Evolutionary conservation across 1,140 invertebrate genomes (phyloP).

Genomic region (Drosophila melanica): DNA sequence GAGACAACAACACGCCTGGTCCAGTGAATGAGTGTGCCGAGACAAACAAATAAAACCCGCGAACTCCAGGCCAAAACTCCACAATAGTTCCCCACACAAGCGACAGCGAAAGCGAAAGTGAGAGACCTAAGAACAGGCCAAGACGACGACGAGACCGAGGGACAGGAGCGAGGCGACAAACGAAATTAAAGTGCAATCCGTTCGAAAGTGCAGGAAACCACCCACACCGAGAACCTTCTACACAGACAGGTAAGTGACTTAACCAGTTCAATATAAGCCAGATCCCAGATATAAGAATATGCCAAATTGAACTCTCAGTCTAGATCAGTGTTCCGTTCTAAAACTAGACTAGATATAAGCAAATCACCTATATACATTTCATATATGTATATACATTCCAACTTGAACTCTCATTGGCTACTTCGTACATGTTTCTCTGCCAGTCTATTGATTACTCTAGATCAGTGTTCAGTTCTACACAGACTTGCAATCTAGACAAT

Average conservation of each 20-base stretch:
- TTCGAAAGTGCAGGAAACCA: slow-evolving; percentile 17
- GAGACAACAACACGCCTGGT: background rate
- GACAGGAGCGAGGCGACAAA: slow-evolving; percentile 1
- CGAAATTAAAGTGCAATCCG: slow-evolving; percentile 38
- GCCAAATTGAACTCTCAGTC: too few species aligned
- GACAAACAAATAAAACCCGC: slow-evolving; percentile 3
- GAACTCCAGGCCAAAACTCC: background rate
- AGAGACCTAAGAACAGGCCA: background rate
- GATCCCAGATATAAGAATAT: background rate
- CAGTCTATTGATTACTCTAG: too few species aligned
- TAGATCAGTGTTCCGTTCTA: too few species aligned
- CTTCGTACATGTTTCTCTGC: too few species aligned
- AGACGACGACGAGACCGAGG: slow-evolving; percentile 7
- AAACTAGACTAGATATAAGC: too few species aligned
- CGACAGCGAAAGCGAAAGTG: slow-evolving; percentile 6
- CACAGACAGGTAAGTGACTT: slow-evolving; percentile 5
- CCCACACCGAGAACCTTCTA: background rate
- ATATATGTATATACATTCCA: too few species aligned
- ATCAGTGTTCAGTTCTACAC: too few species aligned
- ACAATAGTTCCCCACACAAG: background rate
- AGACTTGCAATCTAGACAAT: too few species aligned
- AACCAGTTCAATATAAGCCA: background rate
- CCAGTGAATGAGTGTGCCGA: background rate
- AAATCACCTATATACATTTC: too few species aligned
- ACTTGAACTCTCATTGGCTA: too few species aligned